These are phyloP conservation scores for Glaucidium brasilianum DNA, from an alignment of 2,113 vertebrate genomes.

Conservation along the genomic window DNA sequence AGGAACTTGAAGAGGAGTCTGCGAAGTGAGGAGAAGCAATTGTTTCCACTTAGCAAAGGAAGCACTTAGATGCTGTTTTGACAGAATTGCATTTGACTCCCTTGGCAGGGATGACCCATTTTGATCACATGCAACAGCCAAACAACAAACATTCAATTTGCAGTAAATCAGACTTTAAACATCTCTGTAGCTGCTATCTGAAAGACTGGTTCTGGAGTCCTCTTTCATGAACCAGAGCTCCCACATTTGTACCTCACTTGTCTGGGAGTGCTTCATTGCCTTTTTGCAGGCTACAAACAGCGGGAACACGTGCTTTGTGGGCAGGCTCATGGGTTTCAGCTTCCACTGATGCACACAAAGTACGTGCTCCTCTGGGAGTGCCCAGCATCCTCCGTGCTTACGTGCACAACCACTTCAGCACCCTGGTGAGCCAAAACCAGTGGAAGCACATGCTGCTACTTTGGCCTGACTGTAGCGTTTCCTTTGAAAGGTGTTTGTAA, in stretches of 20 bases:
- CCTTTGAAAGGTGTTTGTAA: conserved; percentile 58
- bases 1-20: neutral
- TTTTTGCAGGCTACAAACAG: neutral
- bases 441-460: conserved; percentile 17
- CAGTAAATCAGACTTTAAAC: conserved; percentile 27
- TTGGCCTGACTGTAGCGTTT: neutral
- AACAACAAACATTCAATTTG: neutral
- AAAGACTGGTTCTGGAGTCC: neutral
- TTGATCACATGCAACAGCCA: conserved; percentile 11
- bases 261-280: neutral
- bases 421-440: neutral
- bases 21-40: neutral
- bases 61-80: conserved; percentile 32
- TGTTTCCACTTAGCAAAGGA: conserved; percentile 33
- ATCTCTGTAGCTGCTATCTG: neutral
- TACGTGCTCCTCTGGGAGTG: neutral
- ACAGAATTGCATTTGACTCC: conserved; percentile 26
- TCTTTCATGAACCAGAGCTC: neutral
- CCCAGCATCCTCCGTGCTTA: neutral
- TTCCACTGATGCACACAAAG: neutral
- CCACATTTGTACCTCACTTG: neutral
- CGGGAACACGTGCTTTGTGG: neutral
- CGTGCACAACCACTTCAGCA: neutral
- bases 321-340: neutral
- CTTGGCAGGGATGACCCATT: conserved; percentile 40